Evolutionary conservation across 1,140 invertebrate species (phyloP).

Genomic region (Philaenus spumarius): DNA sequence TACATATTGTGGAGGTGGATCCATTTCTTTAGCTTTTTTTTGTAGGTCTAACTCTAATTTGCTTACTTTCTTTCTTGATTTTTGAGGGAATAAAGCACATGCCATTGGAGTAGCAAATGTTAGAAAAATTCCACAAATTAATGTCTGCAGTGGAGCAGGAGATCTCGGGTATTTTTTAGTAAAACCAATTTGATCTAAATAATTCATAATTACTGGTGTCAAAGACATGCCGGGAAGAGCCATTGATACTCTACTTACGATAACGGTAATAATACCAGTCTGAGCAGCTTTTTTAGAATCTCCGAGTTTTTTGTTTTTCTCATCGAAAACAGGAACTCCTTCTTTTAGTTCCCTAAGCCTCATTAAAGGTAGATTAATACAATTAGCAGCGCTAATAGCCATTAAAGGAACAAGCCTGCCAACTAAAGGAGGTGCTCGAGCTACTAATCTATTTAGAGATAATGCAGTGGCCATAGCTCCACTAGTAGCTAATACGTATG

Average conservation of each 20-base stretch:
- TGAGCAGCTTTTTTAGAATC: constrained; percentile 71
- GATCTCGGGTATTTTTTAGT: constrained; percentile 48
- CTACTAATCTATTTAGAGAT: constrained; percentile 56
- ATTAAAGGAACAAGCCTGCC: constrained; percentile 88
- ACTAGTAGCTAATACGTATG: constrained; percentile 85
- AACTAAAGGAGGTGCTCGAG: constrained; percentile 53
- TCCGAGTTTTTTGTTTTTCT: constrained; percentile 67
- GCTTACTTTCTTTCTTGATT: constrained; percentile 43
- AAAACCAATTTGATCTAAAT: constrained; percentile 51
- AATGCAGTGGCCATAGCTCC: constrained; percentile 91
- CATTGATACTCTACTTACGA: constrained; percentile 82
- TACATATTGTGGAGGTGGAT: neutral
- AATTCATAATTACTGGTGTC: constrained; percentile 61
- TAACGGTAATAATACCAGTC: constrained; percentile 79
- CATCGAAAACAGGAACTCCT: constrained; percentile 71
- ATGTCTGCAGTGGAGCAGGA: constrained; percentile 54
- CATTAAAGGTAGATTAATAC: constrained; percentile 97
- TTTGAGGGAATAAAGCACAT: constrained; percentile 73
- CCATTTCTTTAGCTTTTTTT: neutral
- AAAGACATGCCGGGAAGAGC: constrained; percentile 83
- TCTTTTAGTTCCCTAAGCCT: constrained; percentile 78
- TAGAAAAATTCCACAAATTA: constrained; percentile 62
- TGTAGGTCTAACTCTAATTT: constrained; percentile 40
- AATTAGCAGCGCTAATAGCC: constrained; percentile 95
- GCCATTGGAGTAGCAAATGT: constrained; percentile 78